phyloP scores from a whole-genome alignment of 2,888 invertebrate genomes.

The Temnothorax ravouxi region DNA sequence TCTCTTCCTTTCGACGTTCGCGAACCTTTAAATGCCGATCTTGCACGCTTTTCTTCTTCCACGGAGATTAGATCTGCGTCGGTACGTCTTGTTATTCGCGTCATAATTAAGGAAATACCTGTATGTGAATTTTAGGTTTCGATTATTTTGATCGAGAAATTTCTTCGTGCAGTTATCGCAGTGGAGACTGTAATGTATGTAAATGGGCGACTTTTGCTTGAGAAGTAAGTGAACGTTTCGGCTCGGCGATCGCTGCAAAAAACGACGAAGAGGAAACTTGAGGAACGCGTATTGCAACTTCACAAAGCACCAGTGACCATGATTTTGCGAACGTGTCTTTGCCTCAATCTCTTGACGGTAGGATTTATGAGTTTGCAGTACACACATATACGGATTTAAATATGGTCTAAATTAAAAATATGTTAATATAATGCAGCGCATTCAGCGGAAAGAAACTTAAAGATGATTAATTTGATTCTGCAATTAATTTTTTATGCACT shows the following conservation, averaged over 20 bases:
- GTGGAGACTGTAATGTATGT: slow-evolving; percentile 30
- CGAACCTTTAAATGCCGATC: slow-evolving; percentile 10
- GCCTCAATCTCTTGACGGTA: slow-evolving; percentile 67
- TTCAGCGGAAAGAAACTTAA: neutral
- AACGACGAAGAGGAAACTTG: slow-evolving; percentile 39
- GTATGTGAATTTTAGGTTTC: neutral
- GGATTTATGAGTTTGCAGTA: slow-evolving; percentile 21
- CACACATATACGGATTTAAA: neutral
- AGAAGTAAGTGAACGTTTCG: slow-evolving; percentile 40
- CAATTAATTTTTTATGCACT: neutral
- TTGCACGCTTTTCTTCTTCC: neutral
- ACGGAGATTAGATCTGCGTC: neutral
- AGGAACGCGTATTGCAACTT: slow-evolving; percentile 28
- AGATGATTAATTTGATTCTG: neutral
- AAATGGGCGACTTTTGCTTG: slow-evolving; percentile 23
- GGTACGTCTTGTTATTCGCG: neutral
- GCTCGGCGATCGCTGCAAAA: slow-evolving; percentile 15
- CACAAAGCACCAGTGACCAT: slow-evolving; percentile 55
- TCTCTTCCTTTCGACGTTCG: neutral
- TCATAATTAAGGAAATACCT: neutral
- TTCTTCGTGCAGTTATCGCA: slow-evolving; percentile 7
- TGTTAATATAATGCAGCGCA: neutral
- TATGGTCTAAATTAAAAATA: neutral
- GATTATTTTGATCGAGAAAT: slow-evolving; percentile 4
- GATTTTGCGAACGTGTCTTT: slow-evolving; percentile 59